Conservation (phyloP, 2,797 vertebrate genomes). For the Trachurus trachurus region DNA sequence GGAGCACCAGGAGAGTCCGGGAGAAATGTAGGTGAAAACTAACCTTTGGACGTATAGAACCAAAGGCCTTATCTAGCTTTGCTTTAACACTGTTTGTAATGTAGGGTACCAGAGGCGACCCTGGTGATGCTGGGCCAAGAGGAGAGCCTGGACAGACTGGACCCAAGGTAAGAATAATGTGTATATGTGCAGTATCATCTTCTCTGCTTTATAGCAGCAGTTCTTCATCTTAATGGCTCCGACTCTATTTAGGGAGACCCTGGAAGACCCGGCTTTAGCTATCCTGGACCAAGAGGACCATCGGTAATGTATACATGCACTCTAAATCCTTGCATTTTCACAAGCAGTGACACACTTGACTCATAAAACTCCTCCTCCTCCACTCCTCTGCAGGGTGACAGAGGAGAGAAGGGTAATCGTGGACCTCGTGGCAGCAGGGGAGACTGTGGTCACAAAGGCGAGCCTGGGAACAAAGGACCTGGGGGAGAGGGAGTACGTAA, state of each 20-base stretch:
- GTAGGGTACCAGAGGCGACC: conserved; percentile 92
- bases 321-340: not conserved
- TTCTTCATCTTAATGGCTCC: conserved; percentile 25
- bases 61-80: not conserved
- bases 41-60: not conserved
- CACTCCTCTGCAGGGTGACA: conserved; percentile 88
- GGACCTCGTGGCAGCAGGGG: conserved; percentile 92
- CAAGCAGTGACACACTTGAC: not conserved
- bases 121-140: conserved; percentile 92
- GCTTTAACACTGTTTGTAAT: conserved; percentile 40
- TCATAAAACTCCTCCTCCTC: conserved; percentile 7
- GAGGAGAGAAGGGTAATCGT: conserved; percentile 87
- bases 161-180: conserved; percentile 86
- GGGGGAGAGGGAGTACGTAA: conserved; percentile 86
- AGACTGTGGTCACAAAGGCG: conserved; percentile 93
- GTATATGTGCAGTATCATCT: not conserved
- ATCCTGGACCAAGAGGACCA: conserved; percentile 91
- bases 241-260: conserved; percentile 87
- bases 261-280: conserved; percentile 95
- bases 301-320: conserved; percentile 78
- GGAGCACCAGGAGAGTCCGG: conserved; percentile 89
- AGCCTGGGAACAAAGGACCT: conserved; percentile 87
- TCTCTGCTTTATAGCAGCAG: not conserved
- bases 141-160: conserved; percentile 90
- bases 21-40: conserved; percentile 87